Evolutionary conservation across 2,113 vertebrate genomes (phyloP), one percentile per base, ranked within the genome.

Genomic region (Microtus oregoni): DNA sequence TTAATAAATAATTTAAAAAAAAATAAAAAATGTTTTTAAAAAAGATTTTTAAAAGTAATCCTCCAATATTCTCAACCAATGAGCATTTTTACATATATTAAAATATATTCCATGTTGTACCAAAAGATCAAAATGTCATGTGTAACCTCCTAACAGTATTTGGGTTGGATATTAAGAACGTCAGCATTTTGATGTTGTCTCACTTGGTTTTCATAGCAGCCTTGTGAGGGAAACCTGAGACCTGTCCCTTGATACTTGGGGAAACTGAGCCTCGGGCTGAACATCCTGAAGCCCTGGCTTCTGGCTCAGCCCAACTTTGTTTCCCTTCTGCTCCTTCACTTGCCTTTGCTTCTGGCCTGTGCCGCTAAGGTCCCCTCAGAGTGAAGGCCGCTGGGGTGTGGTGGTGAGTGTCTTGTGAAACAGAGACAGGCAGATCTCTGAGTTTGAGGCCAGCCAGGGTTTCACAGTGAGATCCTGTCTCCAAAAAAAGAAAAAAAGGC

Each of bases 161-260:
- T 47, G 30, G 50, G 2, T 63, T 75, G 65, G 58, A 3, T 52
- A 3, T 63, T 41, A 76, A n/a, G 50, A 9, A 55, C 35, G 41
- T 52, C 4, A 47, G 9, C 63, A 82, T 30, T 63, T 89, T 72
- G 4, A n/a, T 44, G 85, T 12, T 20, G 5, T 65, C 52, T 90
- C 30, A 15, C 65, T 91, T 91, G 70, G 26, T 90, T 94, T 94
- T 91, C 63, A 22, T 22, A 73, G 3, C 58, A 73, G 90, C 67
- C 58, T 12, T 6, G 15, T 77, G 75, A 77, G 24, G 44, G 41
- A 85, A 65, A 63, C 47, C 38, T 85, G 5, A 87, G 70, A 63
- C 47, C 38, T 85, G 5, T 35, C 22, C 6, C 2, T 38, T 58
- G 35, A 63, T 41, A 63, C 22, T 28, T 83, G 35, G 65, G 78